phyloP scores from a whole-genome alignment of 2,113 vertebrate genomes.

The Noturus placidus region DNA sequence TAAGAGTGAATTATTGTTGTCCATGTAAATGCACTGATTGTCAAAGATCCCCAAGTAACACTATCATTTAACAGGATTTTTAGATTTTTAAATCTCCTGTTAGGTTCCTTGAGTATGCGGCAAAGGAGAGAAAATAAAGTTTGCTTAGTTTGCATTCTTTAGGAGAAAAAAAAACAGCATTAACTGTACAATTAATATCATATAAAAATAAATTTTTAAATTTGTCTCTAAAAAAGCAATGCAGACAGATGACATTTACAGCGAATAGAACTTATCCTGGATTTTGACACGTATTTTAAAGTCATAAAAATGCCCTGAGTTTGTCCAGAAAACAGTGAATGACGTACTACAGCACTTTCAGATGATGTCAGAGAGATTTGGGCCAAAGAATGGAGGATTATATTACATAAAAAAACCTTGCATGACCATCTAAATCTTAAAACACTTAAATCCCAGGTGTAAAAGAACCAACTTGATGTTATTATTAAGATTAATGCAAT shows the following conservation, averaged over 20 bases:
- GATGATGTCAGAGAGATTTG: slow-evolving; percentile 12
- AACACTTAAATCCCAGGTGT: background rate
- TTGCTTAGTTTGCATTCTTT: background rate
- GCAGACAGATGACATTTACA: background rate
- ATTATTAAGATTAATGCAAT: background rate
- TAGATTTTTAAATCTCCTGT: background rate
- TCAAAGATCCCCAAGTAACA: background rate
- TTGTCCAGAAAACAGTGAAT: slow-evolving; percentile 7
- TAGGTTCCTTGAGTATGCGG: background rate
- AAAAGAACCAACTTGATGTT: background rate
- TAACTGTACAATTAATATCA: background rate
- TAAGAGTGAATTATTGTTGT: too few species aligned
- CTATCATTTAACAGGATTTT: background rate
- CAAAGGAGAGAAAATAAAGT: background rate
- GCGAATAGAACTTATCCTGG: background rate
- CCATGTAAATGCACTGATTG: too few species aligned
- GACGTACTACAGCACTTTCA: background rate
- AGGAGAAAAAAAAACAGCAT: background rate
- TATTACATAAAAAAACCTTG: slow-evolving; percentile 6
- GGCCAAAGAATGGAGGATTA: slow-evolving; percentile 6
- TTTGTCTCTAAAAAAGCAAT: background rate
- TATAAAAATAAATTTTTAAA: background rate
- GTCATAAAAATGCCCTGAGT: background rate
- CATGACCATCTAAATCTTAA: slow-evolving; percentile 22
- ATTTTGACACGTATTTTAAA: background rate